These are phyloP conservation scores for Machimus rusticus DNA, from an alignment of 2,888 invertebrate species.

Conservation along the genomic window DNA sequence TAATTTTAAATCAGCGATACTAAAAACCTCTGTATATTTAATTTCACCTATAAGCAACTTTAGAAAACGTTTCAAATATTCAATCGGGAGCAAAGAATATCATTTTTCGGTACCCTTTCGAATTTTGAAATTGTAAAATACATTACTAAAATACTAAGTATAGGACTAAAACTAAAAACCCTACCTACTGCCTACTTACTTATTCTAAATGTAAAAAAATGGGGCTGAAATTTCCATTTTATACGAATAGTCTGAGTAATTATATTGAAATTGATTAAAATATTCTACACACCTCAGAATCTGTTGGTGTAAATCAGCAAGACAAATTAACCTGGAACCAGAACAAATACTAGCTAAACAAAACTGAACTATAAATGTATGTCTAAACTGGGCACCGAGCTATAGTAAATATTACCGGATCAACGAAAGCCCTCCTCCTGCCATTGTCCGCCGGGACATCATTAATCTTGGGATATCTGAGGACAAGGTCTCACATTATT, in stretches of 20 bases:
- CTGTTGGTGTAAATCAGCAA: not conserved
- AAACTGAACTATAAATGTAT: not conserved
- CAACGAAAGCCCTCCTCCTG: not conserved
- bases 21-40: too few species aligned
- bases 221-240: too few species aligned
- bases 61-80: too few species aligned
- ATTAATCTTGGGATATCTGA: constrained; percentile 33
- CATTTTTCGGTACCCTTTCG: not conserved
- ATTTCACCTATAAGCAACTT: too few species aligned
- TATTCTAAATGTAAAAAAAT: too few species aligned
- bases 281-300: not conserved
- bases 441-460: not conserved
- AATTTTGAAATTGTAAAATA: too few species aligned
- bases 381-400: not conserved
- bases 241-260: not conserved
- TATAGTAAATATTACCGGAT: constrained; percentile 10
- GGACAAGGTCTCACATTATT: constrained; percentile 35
- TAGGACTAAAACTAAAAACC: too few species aligned
- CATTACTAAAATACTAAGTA: too few species aligned
- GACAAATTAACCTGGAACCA: not conserved
- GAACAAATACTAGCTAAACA: not conserved
- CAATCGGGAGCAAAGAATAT: too few species aligned
- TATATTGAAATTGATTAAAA: not conserved
- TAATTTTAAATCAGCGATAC: too few species aligned
- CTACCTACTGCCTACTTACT: too few species aligned